These are phyloP conservation scores for Trilocha varians DNA, from an alignment of 2,888 invertebrate genomes.

Conservation along the genomic window DNA sequence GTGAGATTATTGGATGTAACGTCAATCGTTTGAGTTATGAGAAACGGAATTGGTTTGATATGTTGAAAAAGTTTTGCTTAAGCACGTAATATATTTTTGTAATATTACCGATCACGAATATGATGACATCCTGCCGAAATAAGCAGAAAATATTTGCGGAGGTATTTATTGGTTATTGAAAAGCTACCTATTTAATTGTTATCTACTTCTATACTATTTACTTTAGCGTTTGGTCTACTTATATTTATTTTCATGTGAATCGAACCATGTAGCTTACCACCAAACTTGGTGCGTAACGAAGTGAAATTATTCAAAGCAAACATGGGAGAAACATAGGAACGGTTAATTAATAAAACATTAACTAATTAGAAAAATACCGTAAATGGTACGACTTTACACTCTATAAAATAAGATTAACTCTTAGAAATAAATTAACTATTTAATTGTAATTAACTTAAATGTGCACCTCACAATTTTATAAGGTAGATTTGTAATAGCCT, in stretches of 20 bases:
- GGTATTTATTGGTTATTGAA: neutral
- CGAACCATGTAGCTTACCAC: too few relatives aligned
- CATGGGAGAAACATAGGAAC: neutral
- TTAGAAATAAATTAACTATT: too few relatives aligned
- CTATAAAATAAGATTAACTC: neutral
- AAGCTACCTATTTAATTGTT: neutral
- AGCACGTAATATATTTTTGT: neutral
- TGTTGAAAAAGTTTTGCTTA: neutral
- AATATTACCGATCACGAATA: too few relatives aligned
- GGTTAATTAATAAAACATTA: neutral
- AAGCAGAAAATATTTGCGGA: too few relatives aligned
- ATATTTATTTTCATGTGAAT: too few relatives aligned
- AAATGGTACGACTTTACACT: neutral
- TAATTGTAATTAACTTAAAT: too few relatives aligned
- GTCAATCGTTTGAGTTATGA: neutral
- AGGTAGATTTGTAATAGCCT: too few relatives aligned
- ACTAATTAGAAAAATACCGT: constrained; percentile 7
- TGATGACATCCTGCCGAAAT: too few relatives aligned
- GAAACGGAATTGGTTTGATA: neutral
- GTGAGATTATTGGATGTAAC: constrained; percentile 16
- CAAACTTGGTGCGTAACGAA: neutral
- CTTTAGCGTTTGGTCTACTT: too few relatives aligned
- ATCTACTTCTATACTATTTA: too few relatives aligned
- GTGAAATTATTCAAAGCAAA: neutral
- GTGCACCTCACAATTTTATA: too few relatives aligned